Conservation (phyloP, 1,140 invertebrate species). For the Caligus rogercresseyi region DNA sequence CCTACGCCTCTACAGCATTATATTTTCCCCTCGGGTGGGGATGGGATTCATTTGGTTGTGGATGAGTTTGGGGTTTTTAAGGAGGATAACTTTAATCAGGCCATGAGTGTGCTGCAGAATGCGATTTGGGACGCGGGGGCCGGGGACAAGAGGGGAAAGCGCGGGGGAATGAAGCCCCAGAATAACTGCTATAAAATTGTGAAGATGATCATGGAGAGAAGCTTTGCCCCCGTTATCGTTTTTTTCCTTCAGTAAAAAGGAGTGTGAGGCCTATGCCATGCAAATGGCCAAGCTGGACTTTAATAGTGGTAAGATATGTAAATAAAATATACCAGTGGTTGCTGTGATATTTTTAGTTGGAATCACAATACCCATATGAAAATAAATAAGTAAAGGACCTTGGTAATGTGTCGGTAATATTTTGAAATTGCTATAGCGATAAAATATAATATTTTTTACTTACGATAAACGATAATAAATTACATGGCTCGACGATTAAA, state of each 20-base stretch:
- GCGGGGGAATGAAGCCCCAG: constrained; percentile 38
- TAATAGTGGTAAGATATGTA: constrained; percentile 57
- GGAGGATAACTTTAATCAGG: constrained; percentile 92
- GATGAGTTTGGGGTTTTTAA: constrained; percentile 85
- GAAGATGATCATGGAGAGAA: constrained; percentile 96
- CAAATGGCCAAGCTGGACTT: constrained; percentile 94
- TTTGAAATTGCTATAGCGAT: too few species aligned
- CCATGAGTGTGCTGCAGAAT: constrained; percentile 66
- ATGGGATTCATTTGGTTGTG: constrained; percentile 86
- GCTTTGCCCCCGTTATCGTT: constrained; percentile 92
- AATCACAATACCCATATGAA: too few species aligned
- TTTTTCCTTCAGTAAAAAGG: constrained; percentile 98
- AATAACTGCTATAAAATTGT: constrained; percentile 92
- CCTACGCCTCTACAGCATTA: constrained; percentile 96
- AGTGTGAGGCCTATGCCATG: constrained; percentile 90
- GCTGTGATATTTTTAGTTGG: too few species aligned
- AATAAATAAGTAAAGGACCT: too few species aligned
- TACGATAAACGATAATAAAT: too few species aligned
- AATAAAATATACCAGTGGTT: constrained; percentile 7
- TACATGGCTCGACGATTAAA: too few species aligned
- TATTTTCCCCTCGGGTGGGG: constrained; percentile 82
- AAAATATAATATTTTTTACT: too few species aligned
- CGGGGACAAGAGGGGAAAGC: constrained; percentile 47
- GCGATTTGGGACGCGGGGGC: constrained; percentile 49
- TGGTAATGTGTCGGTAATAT: too few species aligned